Conservation (phyloP, 2,797 vertebrate genomes). For the Microcaecilia unicolor region DNA sequence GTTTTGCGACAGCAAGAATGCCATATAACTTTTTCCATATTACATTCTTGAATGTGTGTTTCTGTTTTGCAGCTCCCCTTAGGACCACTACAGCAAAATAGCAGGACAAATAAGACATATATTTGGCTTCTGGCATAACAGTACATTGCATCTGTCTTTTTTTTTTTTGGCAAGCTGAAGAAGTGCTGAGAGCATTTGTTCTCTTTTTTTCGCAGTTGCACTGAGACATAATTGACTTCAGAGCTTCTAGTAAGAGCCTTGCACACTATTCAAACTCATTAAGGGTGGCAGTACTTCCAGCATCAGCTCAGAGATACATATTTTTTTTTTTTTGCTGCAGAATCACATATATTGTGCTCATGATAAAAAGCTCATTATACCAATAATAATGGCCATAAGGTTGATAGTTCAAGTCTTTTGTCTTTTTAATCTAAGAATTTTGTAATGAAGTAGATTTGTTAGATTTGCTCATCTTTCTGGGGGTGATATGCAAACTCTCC, state of each 20-base stretch:
- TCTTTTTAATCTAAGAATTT: no score
- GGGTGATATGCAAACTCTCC: no score
- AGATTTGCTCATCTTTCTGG: no score
- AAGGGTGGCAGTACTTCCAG: conserved; percentile 1
- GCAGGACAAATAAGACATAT: conserved; percentile 17
- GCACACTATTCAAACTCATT: conserved; percentile 4
- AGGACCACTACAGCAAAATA: conserved; percentile 28
- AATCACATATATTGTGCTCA: not conserved
- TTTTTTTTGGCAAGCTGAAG: conserved; percentile 7
- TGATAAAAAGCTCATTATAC: not conserved
- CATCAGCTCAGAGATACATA: no score
- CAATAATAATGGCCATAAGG: no score
- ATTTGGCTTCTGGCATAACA: conserved; percentile 12
- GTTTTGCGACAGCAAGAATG: not conserved
- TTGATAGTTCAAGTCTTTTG: no score
- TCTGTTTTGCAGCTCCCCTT: conserved; percentile 43
- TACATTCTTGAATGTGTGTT: conserved; percentile 11
- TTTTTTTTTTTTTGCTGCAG: rapidly evolving
- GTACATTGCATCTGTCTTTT: not conserved
- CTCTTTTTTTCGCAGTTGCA: conserved; percentile 10
- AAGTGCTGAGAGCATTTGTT: conserved; percentile 4
- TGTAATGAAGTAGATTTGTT: no score
- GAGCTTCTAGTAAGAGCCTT: conserved; percentile 1
- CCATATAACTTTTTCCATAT: not conserved
- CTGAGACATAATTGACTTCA: not conserved